Conservation (phyloP, 2,888 invertebrate species). For the Megaustenia siamemsis region DNA sequence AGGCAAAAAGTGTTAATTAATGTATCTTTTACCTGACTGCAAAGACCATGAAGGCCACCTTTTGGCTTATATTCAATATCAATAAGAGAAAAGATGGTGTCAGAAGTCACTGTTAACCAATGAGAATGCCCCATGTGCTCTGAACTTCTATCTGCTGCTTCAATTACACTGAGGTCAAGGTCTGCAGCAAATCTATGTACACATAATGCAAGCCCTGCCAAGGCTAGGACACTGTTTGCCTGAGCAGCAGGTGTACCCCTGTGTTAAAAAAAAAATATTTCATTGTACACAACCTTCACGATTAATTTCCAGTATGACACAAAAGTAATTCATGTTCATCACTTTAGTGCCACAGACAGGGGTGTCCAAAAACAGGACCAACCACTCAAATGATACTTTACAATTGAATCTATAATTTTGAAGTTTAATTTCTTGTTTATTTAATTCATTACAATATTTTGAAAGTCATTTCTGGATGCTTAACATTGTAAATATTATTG, state of each 20-base stretch:
- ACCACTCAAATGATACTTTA: no score
- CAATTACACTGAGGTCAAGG: constrained; percentile 61
- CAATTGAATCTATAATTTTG: no score
- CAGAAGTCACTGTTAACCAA: constrained; percentile 72
- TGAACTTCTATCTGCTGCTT: constrained; percentile 61
- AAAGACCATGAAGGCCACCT: constrained; percentile 70
- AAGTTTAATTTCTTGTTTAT: no score
- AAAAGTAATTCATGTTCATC: no score
- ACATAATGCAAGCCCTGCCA: constrained; percentile 69
- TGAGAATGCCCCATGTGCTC: constrained; percentile 72
- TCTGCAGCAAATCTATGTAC: constrained; percentile 63
- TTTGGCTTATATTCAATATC: constrained; percentile 70
- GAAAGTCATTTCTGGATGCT: no score
- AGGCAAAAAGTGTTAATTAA: no score
- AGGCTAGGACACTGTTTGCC: constrained; percentile 73
- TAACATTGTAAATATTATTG: no score
- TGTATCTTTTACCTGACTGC: constrained; percentile 70
- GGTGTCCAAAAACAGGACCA: no score
- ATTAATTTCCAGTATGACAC: no score
- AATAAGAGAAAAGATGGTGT: constrained; percentile 72
- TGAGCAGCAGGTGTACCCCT: constrained; percentile 74
- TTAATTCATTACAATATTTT: no score
- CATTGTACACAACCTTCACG: no score
- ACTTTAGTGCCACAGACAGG: no score
- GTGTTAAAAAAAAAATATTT: not conserved